Conservation (phyloP, 2,797 vertebrate genomes). For the Cynopterus sphinx region DNA sequence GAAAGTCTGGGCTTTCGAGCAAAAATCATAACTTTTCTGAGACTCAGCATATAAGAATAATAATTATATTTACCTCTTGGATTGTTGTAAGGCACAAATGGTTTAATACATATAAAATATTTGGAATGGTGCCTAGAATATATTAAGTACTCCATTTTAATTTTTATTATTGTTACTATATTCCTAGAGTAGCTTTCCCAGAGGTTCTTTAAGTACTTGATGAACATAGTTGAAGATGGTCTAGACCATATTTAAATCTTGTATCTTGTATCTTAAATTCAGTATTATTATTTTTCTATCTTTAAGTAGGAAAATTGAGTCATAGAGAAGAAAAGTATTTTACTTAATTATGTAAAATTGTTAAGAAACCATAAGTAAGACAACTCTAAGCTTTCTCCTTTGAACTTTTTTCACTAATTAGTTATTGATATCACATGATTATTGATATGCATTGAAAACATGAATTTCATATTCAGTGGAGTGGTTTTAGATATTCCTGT, state of each 20-base stretch:
- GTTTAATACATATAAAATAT: background rate
- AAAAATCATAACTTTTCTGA: slow-evolving; percentile 35
- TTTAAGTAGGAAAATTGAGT: background rate
- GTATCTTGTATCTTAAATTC: background rate
- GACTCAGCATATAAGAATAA: background rate
- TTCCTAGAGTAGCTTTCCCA: background rate
- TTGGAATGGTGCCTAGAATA: slow-evolving; percentile 29
- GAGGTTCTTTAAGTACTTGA: slow-evolving; percentile 16
- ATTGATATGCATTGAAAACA: background rate
- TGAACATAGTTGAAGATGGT: background rate
- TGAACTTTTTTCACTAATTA: background rate
- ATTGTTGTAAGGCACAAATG: background rate
- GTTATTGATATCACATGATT: background rate
- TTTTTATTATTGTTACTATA: background rate
- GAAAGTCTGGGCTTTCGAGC: background rate
- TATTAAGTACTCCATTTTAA: background rate
- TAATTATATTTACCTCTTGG: background rate
- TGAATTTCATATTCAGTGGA: background rate
- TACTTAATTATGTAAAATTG: background rate
- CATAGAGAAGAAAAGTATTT: slow-evolving; percentile 30
- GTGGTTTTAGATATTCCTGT: background rate
- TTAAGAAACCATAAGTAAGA: slow-evolving; percentile 2
- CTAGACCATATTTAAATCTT: slow-evolving; percentile 12
- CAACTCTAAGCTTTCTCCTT: background rate
- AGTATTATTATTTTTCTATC: background rate